These are phyloP conservation scores for Ibycter americanus DNA, from an alignment of 2,797 vertebrate species.

Conservation along the genomic window DNA sequence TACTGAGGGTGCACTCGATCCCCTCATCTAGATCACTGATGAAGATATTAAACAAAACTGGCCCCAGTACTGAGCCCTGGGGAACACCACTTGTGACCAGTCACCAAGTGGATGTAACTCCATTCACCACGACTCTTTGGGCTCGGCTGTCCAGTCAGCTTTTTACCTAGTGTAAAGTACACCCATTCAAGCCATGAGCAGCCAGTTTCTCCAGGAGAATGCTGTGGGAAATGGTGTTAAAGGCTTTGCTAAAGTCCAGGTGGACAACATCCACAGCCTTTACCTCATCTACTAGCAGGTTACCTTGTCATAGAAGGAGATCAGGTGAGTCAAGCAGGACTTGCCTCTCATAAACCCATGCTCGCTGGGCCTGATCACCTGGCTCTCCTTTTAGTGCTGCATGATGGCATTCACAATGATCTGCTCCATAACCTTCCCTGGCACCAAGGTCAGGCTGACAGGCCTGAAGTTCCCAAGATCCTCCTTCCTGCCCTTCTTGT, in stretches of 20 bases:
- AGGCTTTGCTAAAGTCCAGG: neutral
- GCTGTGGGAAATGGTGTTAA: neutral
- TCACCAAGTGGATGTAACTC: fast-evolving
- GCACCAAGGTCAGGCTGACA: neutral
- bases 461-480: neutral
- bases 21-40: neutral
- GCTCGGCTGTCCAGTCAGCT: neutral
- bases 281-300: neutral
- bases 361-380: neutral
- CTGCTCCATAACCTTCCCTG: neutral
- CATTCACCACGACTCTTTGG: neutral
- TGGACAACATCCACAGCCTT: neutral
- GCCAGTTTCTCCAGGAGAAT: neutral
- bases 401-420: neutral
- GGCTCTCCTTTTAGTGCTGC: neutral
- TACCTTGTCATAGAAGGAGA: neutral
- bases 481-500: neutral
- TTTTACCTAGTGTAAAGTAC: neutral
- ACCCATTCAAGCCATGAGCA: neutral
- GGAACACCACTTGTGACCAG: fast-evolving
- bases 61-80: neutral
- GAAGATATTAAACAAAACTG: neutral
- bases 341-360: neutral
- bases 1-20: fast-evolving
- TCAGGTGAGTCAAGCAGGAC: neutral